These are phyloP conservation scores for Umimayanthus kanabou DNA, from an alignment of 92 coral and sea anemone genomes.

Conservation along the genomic window DNA sequence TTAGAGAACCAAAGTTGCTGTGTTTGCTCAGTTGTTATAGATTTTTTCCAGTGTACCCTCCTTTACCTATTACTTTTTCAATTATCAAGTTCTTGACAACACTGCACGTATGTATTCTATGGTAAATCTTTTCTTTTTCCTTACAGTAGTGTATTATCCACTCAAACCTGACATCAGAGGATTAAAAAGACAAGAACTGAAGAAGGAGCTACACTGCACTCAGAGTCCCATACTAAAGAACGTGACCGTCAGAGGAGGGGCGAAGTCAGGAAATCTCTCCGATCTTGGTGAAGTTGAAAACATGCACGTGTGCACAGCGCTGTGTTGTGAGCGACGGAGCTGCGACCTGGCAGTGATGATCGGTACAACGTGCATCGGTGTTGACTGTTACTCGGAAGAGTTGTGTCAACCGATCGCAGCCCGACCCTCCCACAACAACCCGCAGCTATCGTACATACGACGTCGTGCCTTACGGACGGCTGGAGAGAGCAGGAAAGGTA, in stretches of 20 bases:
- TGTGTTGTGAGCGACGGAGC: constrained; percentile 87
- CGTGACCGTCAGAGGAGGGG: constrained; percentile 96
- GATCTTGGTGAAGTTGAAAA: constrained; percentile 94
- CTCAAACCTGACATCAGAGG: neutral
- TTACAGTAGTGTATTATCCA: constrained; percentile 12
- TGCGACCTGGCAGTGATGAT: constrained; percentile 99
- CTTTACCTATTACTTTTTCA: too few relatives aligned
- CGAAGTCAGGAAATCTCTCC: constrained; percentile 90
- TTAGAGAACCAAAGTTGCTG: neutral
- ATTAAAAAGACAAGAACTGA: constrained; percentile 24
- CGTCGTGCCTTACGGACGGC: constrained; percentile 76
- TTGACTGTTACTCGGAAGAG: constrained; percentile 92
- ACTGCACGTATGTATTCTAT: too few relatives aligned
- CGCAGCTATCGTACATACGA: constrained; percentile 86
- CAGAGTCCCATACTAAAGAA: constrained; percentile 92
- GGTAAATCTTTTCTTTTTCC: neutral
- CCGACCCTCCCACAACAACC: constrained; percentile 81
- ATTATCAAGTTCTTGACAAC: neutral
- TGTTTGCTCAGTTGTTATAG: too few relatives aligned
- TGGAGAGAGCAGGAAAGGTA: constrained; percentile 56
- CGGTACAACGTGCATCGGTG: constrained; percentile 88
- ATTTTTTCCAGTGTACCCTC: too few relatives aligned
- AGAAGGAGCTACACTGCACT: constrained; percentile 91
- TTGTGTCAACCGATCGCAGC: constrained; percentile 91
- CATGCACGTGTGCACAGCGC: constrained; percentile 98